These are phyloP conservation scores for Diorhabda elongata DNA, from an alignment of 1,140 invertebrate genomes.

Conservation along the genomic window DNA sequence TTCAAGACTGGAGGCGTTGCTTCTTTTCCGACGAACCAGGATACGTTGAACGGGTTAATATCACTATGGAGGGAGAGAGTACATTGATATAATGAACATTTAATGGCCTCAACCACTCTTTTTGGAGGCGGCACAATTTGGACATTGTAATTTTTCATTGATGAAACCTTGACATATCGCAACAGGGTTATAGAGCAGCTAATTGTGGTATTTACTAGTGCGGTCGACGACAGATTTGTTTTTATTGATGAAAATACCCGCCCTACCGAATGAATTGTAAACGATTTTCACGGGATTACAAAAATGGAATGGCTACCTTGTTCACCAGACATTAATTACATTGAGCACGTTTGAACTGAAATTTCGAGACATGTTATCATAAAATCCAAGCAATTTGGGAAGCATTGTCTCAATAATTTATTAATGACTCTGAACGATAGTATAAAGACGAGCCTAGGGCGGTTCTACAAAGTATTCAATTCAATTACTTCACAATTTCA, in stretches of 20 bases:
- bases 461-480: too few species aligned
- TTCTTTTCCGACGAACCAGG: not conserved
- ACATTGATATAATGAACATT: conserved; percentile 6
- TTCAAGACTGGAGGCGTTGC: not conserved
- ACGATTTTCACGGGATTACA: not conserved
- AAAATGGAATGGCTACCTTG: too few species aligned
- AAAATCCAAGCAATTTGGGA: too few species aligned
- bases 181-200: not conserved
- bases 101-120: conserved; percentile 7
- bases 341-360: too few species aligned
- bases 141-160: not conserved
- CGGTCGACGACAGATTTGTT: not conserved
- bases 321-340: too few species aligned
- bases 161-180: not conserved
- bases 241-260: conserved; percentile 2
- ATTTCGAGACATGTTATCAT: too few species aligned
- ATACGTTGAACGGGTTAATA: not conserved
- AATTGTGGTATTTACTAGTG: not conserved
- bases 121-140: conserved; percentile 4
- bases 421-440: too few species aligned
- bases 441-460: too few species aligned
- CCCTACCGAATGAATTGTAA: not conserved
- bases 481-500: too few species aligned
- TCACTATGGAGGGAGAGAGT: not conserved
- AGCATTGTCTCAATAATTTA: too few species aligned